Conservation (phyloP, 2,888 invertebrate species). For the Norana najaformis region DNA sequence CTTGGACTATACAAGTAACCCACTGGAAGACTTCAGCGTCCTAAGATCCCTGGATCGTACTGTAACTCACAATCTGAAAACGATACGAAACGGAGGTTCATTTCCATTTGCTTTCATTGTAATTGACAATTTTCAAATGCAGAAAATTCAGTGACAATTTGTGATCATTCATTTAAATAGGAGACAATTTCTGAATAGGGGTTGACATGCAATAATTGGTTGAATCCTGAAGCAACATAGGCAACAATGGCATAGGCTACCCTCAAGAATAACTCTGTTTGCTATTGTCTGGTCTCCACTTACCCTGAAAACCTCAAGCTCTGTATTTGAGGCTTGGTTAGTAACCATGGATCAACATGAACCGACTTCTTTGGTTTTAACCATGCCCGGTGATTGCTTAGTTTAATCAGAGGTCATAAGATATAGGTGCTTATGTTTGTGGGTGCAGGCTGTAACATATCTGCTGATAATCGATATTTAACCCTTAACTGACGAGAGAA, state of each 20-base stretch:
- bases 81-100: conserved; percentile 44
- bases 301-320: no score
- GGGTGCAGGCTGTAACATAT: background rate
- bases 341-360: no score
- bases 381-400: no score
- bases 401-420: no score
- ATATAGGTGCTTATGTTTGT: background rate
- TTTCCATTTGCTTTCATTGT: background rate
- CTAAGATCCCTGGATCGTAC: conserved; percentile 91
- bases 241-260: background rate
- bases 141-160: background rate
- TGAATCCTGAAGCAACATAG: background rate
- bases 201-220: background rate
- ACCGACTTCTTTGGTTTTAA: no score
- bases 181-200: background rate
- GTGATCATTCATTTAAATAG: background rate
- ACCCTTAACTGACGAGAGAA: no score
- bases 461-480: background rate
- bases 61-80: conserved; percentile 83
- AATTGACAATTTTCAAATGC: background rate
- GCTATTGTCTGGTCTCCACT: background rate
- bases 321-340: no score
- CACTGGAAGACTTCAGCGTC: conserved; percentile 86
- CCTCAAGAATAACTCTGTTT: background rate
- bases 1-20: conserved; percentile 87